These are phyloP conservation scores for Seriola dumerili DNA, from an alignment of 2,113 vertebrate species.

Conservation along the genomic window DNA sequence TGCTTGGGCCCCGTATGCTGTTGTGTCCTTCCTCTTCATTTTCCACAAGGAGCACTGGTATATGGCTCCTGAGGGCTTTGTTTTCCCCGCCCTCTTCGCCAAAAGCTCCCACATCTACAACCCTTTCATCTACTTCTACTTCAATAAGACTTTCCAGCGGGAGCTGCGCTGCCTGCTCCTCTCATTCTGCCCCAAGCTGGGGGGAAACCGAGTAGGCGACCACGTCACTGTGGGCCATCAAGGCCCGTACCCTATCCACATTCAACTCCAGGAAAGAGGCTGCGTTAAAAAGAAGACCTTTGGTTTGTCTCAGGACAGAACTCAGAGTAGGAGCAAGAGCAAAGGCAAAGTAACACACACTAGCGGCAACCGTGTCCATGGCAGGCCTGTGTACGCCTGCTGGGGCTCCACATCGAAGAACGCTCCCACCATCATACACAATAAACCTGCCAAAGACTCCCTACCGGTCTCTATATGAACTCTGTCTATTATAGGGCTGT, in stretches of 20 bases:
- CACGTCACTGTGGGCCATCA: neutral
- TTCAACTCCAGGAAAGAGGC: slow-evolving; percentile 75
- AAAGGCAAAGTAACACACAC: neutral
- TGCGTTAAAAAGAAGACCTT: neutral
- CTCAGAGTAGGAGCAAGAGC: neutral
- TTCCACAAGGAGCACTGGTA: slow-evolving; percentile 69
- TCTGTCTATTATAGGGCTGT: neutral
- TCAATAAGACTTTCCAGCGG: slow-evolving; percentile 77
- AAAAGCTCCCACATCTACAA: slow-evolving; percentile 85
- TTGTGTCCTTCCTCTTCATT: slow-evolving; percentile 80
- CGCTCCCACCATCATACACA: neutral
- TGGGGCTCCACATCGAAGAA: slow-evolving; percentile 58
- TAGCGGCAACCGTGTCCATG: neutral
- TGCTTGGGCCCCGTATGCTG: slow-evolving; percentile 77
- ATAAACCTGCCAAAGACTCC: neutral
- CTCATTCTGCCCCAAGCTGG: slow-evolving; percentile 33
- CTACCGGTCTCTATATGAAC: slow-evolving; percentile 49
- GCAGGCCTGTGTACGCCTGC: slow-evolving; percentile 43
- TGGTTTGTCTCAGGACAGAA: slow-evolving; percentile 1
- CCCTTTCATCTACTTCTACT: slow-evolving; percentile 85
- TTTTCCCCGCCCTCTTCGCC: slow-evolving; percentile 80
- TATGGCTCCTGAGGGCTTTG: slow-evolving; percentile 76
- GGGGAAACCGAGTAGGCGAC: slow-evolving; percentile 61
- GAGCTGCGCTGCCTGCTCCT: slow-evolving; percentile 66
- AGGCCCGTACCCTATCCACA: slow-evolving; percentile 66